Evolutionary conservation across 2,888 invertebrate species (phyloP).

Genomic region (Platycnemis pennipes): DNA sequence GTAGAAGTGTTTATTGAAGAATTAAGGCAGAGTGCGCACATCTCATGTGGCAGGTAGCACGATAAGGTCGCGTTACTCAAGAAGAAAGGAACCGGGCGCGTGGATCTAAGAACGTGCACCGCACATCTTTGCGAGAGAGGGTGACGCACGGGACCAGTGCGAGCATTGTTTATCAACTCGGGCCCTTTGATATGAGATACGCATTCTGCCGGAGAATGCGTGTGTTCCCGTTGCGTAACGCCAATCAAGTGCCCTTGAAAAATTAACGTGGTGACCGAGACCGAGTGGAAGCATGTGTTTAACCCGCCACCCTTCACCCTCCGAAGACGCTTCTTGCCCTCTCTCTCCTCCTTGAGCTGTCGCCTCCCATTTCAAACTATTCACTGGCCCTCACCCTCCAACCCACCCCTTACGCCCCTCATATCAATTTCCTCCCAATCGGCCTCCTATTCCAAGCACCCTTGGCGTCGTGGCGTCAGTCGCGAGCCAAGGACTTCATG

Average conservation of each 20-base stretch:
- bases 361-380: conserved; percentile 28
- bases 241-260: conserved; percentile 32
- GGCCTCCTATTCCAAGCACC: conserved; percentile 5
- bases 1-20: neutral
- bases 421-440: neutral
- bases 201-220: neutral
- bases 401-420: neutral
- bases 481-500: conserved; percentile 43
- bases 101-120: neutral
- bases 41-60: neutral
- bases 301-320: neutral
- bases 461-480: conserved; percentile 7
- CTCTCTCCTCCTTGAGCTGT: conserved; percentile 20
- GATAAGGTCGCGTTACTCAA: neutral
- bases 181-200: neutral
- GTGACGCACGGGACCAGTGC: neutral
- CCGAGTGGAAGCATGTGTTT: neutral
- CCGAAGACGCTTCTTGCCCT: neutral
- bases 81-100: neutral
- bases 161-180: neutral
- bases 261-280: neutral
- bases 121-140: neutral
- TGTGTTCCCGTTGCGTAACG: conserved; percentile 57
- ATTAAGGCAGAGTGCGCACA: neutral
- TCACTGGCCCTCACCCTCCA: neutral